Evolutionary conservation across 2,888 invertebrate genomes (phyloP), one percentile per base, ranked within the genome.

Genomic region (Drosophila dives): DNA sequence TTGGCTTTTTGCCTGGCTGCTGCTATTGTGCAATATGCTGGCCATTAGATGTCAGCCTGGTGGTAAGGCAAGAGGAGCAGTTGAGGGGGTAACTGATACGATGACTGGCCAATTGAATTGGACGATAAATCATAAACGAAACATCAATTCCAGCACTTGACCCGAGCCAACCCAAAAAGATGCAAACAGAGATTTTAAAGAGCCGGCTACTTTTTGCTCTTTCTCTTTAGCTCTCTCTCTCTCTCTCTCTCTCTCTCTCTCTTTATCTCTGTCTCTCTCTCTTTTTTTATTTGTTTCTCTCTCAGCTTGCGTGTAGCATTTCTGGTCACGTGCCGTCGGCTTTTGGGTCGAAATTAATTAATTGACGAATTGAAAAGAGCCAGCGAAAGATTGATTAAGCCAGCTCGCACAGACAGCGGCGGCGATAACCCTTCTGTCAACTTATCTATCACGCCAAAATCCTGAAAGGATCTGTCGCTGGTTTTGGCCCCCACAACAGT

Each of bases 111-210:
- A 72, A 61, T 61, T 40, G 29, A 77, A 85, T 79, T 86, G 83
- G 81, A 87, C 91, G 87, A 92, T 92, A 92, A 92, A 92, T 92
- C 92, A 92, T 92, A 92, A 92, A 90, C 91, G 92, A 92, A 92
- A 92, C 92, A 92, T 92, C 92, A 92, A 91, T 91, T 92, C 89
- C 92, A 92, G 91, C 89, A 90, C 91, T 92, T 92, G 92, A 92
- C 92, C 92, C 91, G 86, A 77, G 85, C 83, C 80, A 29, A 36
- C n/a, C 38, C 61, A 23, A 17, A 45, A 34, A 53, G 49, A 49
- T 62, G 61, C 53, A 59, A 51, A 40, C 50, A 32, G 20, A 54
- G 33, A 64, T 64, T 71, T 71, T 59, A 71, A 72, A 72, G 59
- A 54, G 53, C 38, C 58, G 42, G 49, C 53, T 54, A 51, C 49